Base-by-base conservation (phyloP, 2,888 invertebrate genomes). In the Hermaeophaga mercurialis region DNA sequence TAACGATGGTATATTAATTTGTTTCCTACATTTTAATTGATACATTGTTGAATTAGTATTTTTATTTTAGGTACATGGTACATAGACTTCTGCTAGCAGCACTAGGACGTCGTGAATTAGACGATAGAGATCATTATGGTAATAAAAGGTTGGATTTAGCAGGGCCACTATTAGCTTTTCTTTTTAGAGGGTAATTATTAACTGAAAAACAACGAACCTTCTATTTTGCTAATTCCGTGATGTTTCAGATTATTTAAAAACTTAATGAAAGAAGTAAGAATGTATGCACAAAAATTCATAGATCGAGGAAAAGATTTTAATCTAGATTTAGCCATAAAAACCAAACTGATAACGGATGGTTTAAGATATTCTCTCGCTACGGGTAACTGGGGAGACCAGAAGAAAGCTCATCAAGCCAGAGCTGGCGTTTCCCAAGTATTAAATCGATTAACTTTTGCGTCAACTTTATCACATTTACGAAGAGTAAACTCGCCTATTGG, bases 321-420 rank as follows among this genome's bases (percentile, higher is more conserved):
- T 78, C 81, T 99, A 66, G 98, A 99, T 76, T 81, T 96, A 58
- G 94, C 94, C 15, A 96, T 98, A 50, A 97, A 96, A 80, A 97
- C 98, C 0, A 91, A 96, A 75, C 94, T 97, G 53, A 98, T 99
- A 59, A 98, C 99, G 0, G 97, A 99, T 76, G 99, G 99, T 22
- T 80, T 99, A 52, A 85, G 96, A 67, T 99, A 99, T 75, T 99
- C 99, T 0, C 82, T 99, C 69, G 99, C 99, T 66, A 99, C 99
- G 24, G 99, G 99, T 28, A 99, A 99, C 79, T 99, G 99, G 99
- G 99, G 99, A 43, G 99, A 99, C 77, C 99, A 99, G 80, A 99
- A 99, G 79, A 99, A 99, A 77, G 99, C 99, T 54, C 98, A 99
- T 86, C 96, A 96, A 80, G 97, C 95, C 15, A 83, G 96, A 79